Conservation (phyloP, 2,888 invertebrate species). For the Pegoplata infirma region DNA sequence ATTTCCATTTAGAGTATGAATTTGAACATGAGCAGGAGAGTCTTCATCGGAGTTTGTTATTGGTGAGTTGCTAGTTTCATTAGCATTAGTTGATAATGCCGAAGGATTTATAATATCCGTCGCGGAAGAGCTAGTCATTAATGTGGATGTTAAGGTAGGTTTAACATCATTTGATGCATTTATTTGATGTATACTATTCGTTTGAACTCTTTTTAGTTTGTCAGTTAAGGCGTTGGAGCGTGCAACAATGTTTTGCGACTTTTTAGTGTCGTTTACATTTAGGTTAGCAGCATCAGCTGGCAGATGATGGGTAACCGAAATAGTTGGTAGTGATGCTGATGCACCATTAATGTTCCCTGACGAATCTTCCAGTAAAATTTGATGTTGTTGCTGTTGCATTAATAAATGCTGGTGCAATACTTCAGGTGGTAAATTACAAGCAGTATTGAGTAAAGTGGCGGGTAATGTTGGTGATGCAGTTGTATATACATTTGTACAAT, state of each 20-base stretch:
- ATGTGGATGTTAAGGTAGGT: conserved; percentile 15
- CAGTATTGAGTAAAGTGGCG: conserved; percentile 36
- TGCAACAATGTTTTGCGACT: conserved; percentile 6
- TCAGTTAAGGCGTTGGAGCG: conserved; percentile 12
- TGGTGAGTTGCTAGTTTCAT: conserved; percentile 38
- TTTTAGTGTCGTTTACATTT: conserved; percentile 24
- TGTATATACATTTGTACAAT: conserved; percentile 62
- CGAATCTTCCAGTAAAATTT: conserved; percentile 61
- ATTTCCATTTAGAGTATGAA: conserved; percentile 28
- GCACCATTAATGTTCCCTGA: not conserved
- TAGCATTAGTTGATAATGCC: conserved; percentile 14
- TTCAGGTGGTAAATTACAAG: conserved; percentile 52
- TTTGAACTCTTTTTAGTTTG: conserved; percentile 64
- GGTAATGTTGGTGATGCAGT: conserved; percentile 30
- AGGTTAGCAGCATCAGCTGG: conserved; percentile 7
- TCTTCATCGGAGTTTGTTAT: conserved; percentile 43
- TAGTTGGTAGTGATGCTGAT: not conserved
- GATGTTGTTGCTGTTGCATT: conserved; percentile 64
- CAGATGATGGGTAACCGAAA: conserved; percentile 41
- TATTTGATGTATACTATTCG: conserved; percentile 16
- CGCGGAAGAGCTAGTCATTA: conserved; percentile 24
- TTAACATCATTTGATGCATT: conserved; percentile 17
- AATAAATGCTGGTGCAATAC: conserved; percentile 65
- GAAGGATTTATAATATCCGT: conserved; percentile 26
- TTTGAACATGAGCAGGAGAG: conserved; percentile 21